phyloP scores from a whole-genome alignment of 1,140 invertebrate genomes.

The Rhopalosiphum maidis region DNA sequence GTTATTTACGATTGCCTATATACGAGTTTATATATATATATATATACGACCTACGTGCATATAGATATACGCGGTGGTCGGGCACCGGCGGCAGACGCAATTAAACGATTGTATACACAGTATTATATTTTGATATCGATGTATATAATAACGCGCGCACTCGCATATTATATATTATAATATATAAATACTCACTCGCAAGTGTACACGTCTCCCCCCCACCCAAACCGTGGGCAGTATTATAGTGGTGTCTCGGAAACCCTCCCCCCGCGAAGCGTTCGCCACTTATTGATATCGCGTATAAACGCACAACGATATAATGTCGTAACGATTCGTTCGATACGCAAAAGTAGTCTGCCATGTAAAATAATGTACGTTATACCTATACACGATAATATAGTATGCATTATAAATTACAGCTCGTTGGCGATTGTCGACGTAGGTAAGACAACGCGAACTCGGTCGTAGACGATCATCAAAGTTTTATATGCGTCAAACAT shows the following conservation, averaged over 20 bases:
- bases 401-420: neutral
- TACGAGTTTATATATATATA: neutral
- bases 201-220: neutral
- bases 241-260: neutral
- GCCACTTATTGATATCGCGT: neutral
- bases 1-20: constrained; percentile 36
- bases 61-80: neutral
- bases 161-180: neutral
- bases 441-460: neutral
- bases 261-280: neutral
- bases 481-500: neutral
- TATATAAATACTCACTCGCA: neutral
- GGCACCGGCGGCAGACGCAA: neutral
- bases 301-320: neutral
- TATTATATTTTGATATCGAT: neutral
- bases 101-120: constrained; percentile 7
- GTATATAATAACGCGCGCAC: neutral
- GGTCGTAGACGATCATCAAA: neutral
- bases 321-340: neutral
- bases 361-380: neutral
- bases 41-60: neutral
- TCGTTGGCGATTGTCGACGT: neutral
- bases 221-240: neutral
- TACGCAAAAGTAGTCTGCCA: neutral
- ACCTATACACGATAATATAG: neutral